Evolutionary conservation across 2,888 invertebrate species (phyloP).

Genomic region (Drosophila incognita): DNA sequence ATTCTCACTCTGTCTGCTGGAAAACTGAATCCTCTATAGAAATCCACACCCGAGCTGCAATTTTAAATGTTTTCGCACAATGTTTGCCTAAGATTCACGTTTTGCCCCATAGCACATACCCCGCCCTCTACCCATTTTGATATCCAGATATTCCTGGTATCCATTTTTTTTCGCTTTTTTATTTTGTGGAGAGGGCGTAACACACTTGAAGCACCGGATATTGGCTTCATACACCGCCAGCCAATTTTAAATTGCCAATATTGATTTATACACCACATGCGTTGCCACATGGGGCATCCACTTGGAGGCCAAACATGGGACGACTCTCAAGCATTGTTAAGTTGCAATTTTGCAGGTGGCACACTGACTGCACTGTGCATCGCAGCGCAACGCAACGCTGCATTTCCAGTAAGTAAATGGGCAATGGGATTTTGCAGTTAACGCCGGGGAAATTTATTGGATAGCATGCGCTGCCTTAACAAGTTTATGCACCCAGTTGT

Average conservation of each 20-base stretch:
- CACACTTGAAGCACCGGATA: slow-evolving; percentile 67
- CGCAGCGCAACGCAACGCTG: slow-evolving; percentile 14
- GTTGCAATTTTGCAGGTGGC: slow-evolving; percentile 76
- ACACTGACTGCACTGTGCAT: slow-evolving; percentile 16
- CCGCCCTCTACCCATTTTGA: neutral
- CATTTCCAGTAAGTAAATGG: slow-evolving; percentile 69
- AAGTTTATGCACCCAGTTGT: slow-evolving; percentile 45
- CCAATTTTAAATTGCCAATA: slow-evolving; percentile 81
- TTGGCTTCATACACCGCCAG: slow-evolving; percentile 80
- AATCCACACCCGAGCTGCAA: slow-evolving; percentile 26
- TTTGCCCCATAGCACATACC: slow-evolving; percentile 33
- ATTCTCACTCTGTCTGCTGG: neutral
- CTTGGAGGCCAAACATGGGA: slow-evolving; percentile 43
- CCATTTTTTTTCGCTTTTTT: slow-evolving; percentile 12
- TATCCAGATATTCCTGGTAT: slow-evolving; percentile 1
- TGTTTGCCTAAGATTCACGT: slow-evolving; percentile 75
- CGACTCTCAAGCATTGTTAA: slow-evolving; percentile 74
- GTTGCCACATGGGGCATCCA: slow-evolving; percentile 74
- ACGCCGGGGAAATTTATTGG: slow-evolving; percentile 73
- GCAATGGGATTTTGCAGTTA: slow-evolving; percentile 74
- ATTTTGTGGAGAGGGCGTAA: slow-evolving; percentile 37
- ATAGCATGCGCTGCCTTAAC: slow-evolving; percentile 54
- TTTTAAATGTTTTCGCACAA: slow-evolving; percentile 51
- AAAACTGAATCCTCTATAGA: slow-evolving; percentile 27
- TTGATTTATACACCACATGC: slow-evolving; percentile 75